Conservation (phyloP, 2,113 vertebrate species). For the Cheilinus undulatus region DNA sequence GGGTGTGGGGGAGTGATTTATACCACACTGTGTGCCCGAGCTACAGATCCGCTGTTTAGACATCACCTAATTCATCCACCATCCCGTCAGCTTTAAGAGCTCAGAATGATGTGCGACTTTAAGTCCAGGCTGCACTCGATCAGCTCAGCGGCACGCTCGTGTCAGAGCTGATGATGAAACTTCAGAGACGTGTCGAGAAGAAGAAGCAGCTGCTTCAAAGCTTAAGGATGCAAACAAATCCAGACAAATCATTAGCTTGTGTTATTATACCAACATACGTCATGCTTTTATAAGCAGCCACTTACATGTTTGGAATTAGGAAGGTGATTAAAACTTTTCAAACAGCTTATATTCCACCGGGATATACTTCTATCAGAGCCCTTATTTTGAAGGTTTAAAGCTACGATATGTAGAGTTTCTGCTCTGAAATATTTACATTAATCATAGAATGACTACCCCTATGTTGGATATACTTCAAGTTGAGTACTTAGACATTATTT, state of each 20-base stretch:
- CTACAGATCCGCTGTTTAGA: conserved; percentile 59
- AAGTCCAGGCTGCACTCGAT: conserved; percentile 42
- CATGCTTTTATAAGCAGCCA: conserved; percentile 12
- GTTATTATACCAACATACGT: conserved; percentile 32
- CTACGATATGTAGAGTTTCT: too few species aligned
- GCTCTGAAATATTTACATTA: too few species aligned
- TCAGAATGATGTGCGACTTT: conserved; percentile 36
- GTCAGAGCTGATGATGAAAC: conserved; percentile 49
- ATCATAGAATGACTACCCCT: too few species aligned
- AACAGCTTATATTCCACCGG: not conserved
- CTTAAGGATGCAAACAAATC: conserved; percentile 39
- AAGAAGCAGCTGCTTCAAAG: conserved; percentile 54
- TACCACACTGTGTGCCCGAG: conserved; percentile 42
- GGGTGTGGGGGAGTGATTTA: conserved; percentile 59
- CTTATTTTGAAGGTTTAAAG: too few species aligned
- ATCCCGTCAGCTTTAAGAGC: conserved; percentile 37
- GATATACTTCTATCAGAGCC: not conserved
- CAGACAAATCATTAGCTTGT: conserved; percentile 33
- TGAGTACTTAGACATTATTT: too few species aligned
- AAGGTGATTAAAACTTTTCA: conserved; percentile 10
- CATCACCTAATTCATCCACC: conserved; percentile 68
- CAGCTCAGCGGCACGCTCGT: conserved; percentile 41
- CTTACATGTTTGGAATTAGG: conserved; percentile 26
- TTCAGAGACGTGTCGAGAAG: conserved; percentile 45
- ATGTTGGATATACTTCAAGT: too few species aligned